These are phyloP conservation scores for Mastomys natalensis DNA, from an alignment of 2,113 vertebrate species.

Conservation along the genomic window DNA sequence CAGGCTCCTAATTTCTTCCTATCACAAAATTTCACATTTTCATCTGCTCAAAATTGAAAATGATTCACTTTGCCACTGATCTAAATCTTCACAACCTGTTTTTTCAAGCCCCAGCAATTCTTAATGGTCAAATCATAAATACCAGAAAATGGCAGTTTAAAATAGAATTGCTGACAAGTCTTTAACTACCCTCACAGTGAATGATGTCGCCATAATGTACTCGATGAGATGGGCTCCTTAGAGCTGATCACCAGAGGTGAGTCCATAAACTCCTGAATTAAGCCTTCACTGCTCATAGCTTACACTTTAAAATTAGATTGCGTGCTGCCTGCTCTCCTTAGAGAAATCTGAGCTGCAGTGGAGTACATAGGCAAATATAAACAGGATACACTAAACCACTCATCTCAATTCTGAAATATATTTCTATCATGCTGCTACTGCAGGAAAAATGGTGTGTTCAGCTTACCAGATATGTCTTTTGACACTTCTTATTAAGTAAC, in stretches of 20 bases:
- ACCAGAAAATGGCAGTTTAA: slow-evolving; percentile 61
- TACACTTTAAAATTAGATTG: slow-evolving; percentile 78
- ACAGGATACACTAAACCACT: slow-evolving; percentile 54
- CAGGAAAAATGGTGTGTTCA: slow-evolving; percentile 11
- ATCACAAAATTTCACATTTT: neutral
- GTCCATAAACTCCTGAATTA: slow-evolving; percentile 77
- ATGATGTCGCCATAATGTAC: slow-evolving; percentile 55
- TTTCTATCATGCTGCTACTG: slow-evolving; percentile 43
- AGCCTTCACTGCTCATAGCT: slow-evolving; percentile 70
- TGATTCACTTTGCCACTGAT: slow-evolving; percentile 36
- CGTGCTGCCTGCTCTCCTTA: slow-evolving; percentile 62
- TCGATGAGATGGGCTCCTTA: slow-evolving; percentile 50
- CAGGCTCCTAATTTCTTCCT: neutral
- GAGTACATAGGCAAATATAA: slow-evolving; percentile 34
- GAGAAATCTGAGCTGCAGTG: slow-evolving; percentile 56
- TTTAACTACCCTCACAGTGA: slow-evolving; percentile 66
- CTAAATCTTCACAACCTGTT: slow-evolving; percentile 66
- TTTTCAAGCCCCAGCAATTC: slow-evolving; percentile 53
- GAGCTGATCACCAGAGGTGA: slow-evolving; percentile 67
- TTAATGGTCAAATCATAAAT: slow-evolving; percentile 70
- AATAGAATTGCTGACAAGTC: slow-evolving; percentile 74
- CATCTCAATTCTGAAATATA: slow-evolving; percentile 30
- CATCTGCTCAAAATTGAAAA: slow-evolving; percentile 53
- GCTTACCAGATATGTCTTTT: neutral
- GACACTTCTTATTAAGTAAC: neutral